phyloP scores from a whole-genome alignment of 64 coral and sea anemone species.

The Pocillopora damicornis region DNA sequence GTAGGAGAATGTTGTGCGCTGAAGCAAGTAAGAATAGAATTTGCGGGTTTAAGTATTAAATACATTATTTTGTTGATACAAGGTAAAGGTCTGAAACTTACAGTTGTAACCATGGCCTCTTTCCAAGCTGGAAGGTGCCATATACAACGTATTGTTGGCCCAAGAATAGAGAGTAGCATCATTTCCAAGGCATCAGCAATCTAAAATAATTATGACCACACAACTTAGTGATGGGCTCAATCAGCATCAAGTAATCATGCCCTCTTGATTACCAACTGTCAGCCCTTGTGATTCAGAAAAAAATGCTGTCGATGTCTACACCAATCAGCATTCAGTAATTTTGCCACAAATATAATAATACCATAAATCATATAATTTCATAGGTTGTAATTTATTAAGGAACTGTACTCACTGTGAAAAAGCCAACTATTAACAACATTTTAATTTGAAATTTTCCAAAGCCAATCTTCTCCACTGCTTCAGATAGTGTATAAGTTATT shows the following conservation, averaged over 20 bases:
- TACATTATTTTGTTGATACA: background rate
- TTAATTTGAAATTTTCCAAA: conserved; percentile 81
- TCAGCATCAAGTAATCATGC: too few species aligned
- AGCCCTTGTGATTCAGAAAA: too few species aligned
- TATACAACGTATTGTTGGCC: conserved; percentile 75
- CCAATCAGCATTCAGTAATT: too few species aligned
- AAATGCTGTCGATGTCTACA: too few species aligned
- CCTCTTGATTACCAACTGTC: too few species aligned
- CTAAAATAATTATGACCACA: conserved; percentile 18
- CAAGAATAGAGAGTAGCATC: conserved; percentile 88
- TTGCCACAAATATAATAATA: background rate
- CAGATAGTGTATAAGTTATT: conserved; percentile 60
- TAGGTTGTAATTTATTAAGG: too few species aligned
- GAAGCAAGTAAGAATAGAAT: too few species aligned
- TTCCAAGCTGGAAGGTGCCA: conserved; percentile 81
- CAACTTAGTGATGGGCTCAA: background rate
- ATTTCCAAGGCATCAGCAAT: conserved; percentile 85
- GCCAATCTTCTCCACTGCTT: conserved; percentile 76
- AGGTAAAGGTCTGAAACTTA: conserved; percentile 7
- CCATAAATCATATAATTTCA: background rate
- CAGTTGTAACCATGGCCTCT: conserved; percentile 86
- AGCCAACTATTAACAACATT: conserved; percentile 69
- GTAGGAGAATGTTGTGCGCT: too few species aligned
- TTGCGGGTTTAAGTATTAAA: too few species aligned
- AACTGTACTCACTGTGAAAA: conserved; percentile 69